phyloP scores from a whole-genome alignment of 2,113 vertebrate genomes.

The Saccopteryx bilineata region DNA sequence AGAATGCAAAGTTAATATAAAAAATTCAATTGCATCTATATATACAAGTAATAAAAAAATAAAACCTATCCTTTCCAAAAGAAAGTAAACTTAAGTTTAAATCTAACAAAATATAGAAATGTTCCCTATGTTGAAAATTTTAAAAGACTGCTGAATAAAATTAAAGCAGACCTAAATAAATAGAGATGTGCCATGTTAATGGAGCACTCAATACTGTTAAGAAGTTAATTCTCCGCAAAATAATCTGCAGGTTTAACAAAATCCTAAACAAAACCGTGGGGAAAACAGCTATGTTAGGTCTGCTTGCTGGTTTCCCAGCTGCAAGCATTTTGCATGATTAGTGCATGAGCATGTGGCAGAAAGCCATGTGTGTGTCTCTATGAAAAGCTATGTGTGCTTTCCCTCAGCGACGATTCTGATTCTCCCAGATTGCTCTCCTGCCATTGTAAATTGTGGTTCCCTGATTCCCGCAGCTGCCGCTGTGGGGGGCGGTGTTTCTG shows the following conservation, averaged over 20 bases:
- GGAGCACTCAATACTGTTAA: neutral
- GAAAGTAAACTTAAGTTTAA: neutral
- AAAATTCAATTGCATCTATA: constrained; percentile 1
- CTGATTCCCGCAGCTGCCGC: too few species aligned
- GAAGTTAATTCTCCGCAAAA: neutral
- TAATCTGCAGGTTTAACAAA: neutral
- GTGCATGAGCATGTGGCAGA: too few species aligned
- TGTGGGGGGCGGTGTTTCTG: too few species aligned
- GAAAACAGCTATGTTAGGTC: too few species aligned
- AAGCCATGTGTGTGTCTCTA: too few species aligned
- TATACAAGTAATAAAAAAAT: neutral
- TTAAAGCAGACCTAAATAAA: neutral
- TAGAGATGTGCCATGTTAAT: neutral
- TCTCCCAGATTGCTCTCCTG: too few species aligned
- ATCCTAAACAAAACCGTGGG: neutral
- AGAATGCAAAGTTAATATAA: neutral
- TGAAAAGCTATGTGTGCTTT: too few species aligned
- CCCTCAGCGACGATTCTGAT: too few species aligned
- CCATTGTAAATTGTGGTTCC: too few species aligned
- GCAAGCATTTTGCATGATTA: too few species aligned
- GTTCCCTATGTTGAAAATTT: neutral
- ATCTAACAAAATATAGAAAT: neutral
- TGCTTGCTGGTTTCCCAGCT: too few species aligned
- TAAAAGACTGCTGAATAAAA: neutral
- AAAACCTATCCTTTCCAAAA: neutral